Evolutionary conservation across 2,888 invertebrate species (phyloP).

Genomic region (Trisateles emortualis): DNA sequence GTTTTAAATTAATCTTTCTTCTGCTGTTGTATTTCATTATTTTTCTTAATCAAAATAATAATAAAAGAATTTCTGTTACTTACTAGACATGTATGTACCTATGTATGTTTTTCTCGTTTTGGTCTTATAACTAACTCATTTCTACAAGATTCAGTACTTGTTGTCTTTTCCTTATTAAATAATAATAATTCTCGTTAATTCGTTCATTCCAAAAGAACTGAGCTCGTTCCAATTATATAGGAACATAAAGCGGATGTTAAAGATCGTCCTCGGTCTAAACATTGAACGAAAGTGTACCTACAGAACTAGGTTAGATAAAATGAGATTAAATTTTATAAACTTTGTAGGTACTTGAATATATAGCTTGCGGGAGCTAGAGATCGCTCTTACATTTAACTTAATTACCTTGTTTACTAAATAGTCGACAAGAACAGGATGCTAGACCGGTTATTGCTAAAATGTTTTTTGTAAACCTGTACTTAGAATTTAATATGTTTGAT

Average conservation of each 20-base stretch:
- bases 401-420: slow-evolving; percentile 50
- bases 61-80: too few species aligned
- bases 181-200: too few species aligned
- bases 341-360: background rate
- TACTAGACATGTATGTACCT: too few species aligned
- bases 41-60: too few species aligned
- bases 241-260: slow-evolving; percentile 17
- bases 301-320: slow-evolving; percentile 15
- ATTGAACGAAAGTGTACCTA: slow-evolving; percentile 32
- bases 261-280: slow-evolving; percentile 28
- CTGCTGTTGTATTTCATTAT: too few species aligned
- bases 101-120: too few species aligned
- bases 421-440: slow-evolving; percentile 24
- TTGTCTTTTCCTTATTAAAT: too few species aligned
- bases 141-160: too few species aligned
- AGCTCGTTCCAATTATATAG: background rate
- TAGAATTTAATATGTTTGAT: slow-evolving; percentile 5
- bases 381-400: slow-evolving; percentile 17
- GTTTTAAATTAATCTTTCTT: too few species aligned
- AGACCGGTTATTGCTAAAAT: slow-evolving; percentile 25
- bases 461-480: slow-evolving; percentile 14
- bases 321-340: background rate
- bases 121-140: too few species aligned
- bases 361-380: background rate
- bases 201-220: too few species aligned